Conservation (phyloP, 2,113 vertebrate species). For the Brienomyrus longianalis region DNA sequence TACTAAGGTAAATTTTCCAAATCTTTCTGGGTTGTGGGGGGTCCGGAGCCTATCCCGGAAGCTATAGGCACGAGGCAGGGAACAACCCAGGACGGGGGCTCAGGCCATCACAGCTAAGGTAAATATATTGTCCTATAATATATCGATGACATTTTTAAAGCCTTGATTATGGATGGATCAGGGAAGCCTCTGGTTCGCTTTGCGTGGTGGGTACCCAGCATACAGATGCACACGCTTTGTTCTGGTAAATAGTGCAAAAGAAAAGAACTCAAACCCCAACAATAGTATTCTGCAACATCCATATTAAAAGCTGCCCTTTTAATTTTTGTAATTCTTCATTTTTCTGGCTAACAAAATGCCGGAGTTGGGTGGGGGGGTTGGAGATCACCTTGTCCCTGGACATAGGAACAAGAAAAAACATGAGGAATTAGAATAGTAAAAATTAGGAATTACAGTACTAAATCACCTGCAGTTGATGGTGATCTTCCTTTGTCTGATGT, state of each 20-base stretch:
- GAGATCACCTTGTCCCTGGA: not conserved
- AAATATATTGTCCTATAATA: not conserved
- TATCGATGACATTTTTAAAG: not conserved
- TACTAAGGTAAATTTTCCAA: not conserved
- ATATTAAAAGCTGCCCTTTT: not conserved
- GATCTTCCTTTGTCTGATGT: not conserved
- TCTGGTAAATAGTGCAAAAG: not conserved
- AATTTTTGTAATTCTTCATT: not conserved
- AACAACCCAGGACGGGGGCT: no score
- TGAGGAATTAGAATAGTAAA: no score
- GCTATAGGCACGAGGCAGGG: no score
- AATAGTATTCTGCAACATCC: not conserved
- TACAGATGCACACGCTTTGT: not conserved
- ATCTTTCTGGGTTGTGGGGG: no score
- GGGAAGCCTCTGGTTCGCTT: not conserved
- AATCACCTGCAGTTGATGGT: not conserved
- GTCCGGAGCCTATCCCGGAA: no score
- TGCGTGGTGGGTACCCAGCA: not conserved
- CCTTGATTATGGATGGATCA: not conserved
- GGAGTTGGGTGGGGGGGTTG: not conserved
- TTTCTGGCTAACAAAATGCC: not conserved
- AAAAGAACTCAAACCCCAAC: not conserved
- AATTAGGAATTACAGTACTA: not conserved
- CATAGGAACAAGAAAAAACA: not conserved
- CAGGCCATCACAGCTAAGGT: not conserved